Evolutionary conservation across 2,888 invertebrate genomes (phyloP).

Genomic region (Pyrrhosoma nymphula): DNA sequence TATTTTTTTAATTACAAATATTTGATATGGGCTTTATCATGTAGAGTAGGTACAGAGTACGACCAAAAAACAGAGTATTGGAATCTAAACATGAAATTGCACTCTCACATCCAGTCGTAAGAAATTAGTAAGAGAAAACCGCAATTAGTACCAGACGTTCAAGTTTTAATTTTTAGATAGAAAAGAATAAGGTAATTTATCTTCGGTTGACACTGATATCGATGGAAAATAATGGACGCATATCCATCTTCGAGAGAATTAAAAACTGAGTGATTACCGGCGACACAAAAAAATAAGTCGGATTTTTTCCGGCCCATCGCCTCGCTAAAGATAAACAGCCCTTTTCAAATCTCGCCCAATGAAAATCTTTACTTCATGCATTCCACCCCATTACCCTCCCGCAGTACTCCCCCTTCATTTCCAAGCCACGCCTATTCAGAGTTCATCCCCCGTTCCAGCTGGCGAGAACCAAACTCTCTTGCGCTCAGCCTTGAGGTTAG

Average conservation of each 20-base stretch:
- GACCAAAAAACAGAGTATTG: no score
- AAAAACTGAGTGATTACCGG: conserved; percentile 13
- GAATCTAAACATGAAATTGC: no score
- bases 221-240: neutral
- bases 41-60: no score
- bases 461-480: neutral
- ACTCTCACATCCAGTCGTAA: no score
- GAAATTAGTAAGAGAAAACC: no score
- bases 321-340: neutral
- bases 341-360: neutral
- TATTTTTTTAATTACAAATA: no score
- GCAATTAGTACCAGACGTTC: no score
- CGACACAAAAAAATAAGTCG: neutral
- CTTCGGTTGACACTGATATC: neutral
- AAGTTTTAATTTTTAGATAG: no score
- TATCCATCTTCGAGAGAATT: neutral
- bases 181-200: neutral
- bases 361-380: neutral
- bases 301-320: neutral
- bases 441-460: neutral
- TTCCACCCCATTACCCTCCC: neutral
- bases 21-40: no score
- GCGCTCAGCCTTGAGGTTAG: neutral
- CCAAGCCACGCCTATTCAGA: neutral
- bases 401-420: neutral